Conservation (phyloP, 2,797 vertebrate genomes). For the Tokudaia muenninki region DNA sequence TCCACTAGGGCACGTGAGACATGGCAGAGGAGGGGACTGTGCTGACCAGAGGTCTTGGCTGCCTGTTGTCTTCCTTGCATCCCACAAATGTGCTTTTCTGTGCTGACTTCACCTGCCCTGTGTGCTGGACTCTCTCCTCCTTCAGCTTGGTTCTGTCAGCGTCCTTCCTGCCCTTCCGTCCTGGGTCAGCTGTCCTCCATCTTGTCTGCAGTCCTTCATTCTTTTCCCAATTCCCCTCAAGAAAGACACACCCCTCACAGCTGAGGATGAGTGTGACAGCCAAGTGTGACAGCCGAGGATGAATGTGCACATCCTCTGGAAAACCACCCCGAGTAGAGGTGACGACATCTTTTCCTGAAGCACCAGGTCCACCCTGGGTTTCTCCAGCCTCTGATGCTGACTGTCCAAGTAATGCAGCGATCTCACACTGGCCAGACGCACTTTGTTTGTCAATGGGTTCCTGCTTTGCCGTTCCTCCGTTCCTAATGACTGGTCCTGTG, state of each 20-base stretch:
- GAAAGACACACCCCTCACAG: neutral
- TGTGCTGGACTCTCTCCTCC: neutral
- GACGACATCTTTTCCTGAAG: neutral
- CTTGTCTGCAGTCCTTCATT: neutral
- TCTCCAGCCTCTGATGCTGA: neutral
- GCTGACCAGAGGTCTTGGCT: neutral
- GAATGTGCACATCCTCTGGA: neutral
- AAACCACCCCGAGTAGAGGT: neutral
- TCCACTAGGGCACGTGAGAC: fast-evolving
- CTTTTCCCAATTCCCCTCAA: neutral
- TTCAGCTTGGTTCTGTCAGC: neutral
- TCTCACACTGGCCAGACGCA: neutral
- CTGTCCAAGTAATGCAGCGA: neutral
- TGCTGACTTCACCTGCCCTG: neutral
- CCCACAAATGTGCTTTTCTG: neutral
- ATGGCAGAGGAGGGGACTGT: neutral
- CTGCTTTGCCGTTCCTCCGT: neutral
- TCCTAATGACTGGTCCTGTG: neutral
- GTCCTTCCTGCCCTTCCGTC: neutral
- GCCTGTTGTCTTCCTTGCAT: neutral
- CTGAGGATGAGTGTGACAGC: neutral
- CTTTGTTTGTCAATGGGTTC: neutral
- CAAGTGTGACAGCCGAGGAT: too few species aligned
- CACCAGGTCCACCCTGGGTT: neutral
- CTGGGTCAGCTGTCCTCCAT: neutral